Evolutionary conservation across 2,113 vertebrate genomes (phyloP), one percentile per base, ranked within the genome.

Genomic region (Lycaon pictus): DNA sequence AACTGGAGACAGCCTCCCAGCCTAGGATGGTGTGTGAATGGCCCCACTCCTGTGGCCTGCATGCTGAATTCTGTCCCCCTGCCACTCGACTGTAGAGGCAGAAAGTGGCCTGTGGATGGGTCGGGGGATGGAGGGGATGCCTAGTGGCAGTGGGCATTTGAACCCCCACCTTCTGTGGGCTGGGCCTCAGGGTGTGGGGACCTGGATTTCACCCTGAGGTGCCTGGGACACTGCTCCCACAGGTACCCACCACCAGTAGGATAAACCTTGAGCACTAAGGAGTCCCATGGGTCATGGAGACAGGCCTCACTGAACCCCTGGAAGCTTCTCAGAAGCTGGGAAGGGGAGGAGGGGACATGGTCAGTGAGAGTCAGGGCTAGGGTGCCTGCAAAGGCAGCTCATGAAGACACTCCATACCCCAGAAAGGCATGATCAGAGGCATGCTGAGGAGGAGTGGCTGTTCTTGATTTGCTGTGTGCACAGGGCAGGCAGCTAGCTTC

Each of bases 21-120:
- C 56, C 29, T 6, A 0, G 29, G 0, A 2, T 0, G 6, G 25
- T 3, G 12, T n/a, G 56, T 5, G 32, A 56, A 37, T 1, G 13
- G 65, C 37, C 16, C 13, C 25, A 4, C 13, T 9, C 8, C 11
- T 35, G 25, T 1, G 22, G 63, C 17, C 22, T 4, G n/a, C n/a
- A 0, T 15, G 83, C 20, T 15, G 35, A 35, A 5, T 22, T 16
- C 72, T 51, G 62, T 43, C 27, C 60, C 22, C 63, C 17, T 9
- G n/a, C 1, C 4, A 2, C 76, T 8, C 25, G 32, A 48, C 51
- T 7, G 11, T 23, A 55, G 55, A 35, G 11, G 25, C 27, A 72
- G 35, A 27, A 32, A 23, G 29, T 1, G 17, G 77, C 65, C 27
- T 10, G 0, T 0, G 0, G 32, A 7, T 1, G 20, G 19, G 53